Evolutionary conservation across 2,797 vertebrate genomes (phyloP).

Genomic region (Enoplosus armatus): DNA sequence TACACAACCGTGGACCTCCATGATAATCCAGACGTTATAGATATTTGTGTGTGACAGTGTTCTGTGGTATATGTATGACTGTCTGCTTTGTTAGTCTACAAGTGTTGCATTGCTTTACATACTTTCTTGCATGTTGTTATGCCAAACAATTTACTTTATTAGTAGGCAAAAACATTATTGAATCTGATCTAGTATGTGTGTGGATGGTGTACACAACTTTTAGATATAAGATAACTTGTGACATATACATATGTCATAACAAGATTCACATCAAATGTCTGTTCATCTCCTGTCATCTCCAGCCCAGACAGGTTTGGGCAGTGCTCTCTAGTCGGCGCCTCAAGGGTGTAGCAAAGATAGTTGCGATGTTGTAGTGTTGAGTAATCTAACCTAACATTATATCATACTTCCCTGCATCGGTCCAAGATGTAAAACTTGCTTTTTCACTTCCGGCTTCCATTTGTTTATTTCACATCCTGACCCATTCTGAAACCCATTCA

Average conservation of each 20-base stretch:
- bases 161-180: neutral
- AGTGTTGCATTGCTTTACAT: neutral
- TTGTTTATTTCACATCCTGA: conserved; percentile 14
- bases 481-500: conserved; percentile 19
- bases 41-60: neutral
- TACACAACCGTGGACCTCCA: neutral
- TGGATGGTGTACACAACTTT: neutral
- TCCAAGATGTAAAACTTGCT: neutral
- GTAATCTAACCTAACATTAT: too few species aligned
- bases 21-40: neutral
- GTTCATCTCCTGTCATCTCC: neutral
- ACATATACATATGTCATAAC: too few species aligned
- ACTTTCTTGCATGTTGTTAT: neutral
- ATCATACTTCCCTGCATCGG: neutral
- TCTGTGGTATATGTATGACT: neutral
- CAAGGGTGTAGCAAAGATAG: neutral
- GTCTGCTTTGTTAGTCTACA: too few species aligned
- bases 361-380: neutral
- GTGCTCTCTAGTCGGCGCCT: neutral
- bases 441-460: neutral
- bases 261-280: neutral
- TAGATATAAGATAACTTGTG: neutral
- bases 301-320: conserved; percentile 16
- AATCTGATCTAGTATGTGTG: too few species aligned
- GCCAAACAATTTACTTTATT: neutral